Evolutionary conservation across 2,888 invertebrate genomes (phyloP), one percentile per base, ranked within the genome.

Genomic region (Cheilosia vernalis): DNA sequence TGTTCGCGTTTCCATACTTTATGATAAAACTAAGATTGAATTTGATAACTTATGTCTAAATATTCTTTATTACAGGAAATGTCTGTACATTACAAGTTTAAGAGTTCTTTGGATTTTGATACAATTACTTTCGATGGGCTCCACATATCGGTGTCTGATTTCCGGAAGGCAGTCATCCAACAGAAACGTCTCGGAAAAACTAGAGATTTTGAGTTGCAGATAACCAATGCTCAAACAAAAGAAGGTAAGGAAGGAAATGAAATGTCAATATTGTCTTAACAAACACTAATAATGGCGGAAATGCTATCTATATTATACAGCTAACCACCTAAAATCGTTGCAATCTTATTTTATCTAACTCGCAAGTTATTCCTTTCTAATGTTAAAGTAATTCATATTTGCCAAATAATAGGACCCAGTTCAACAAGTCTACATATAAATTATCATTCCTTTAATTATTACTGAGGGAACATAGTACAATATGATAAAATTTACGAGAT

Each of bases 41-140:
- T 5, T 24, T 24, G 9, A 7, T 21, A 51, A 13, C 13, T 51
- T 15, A 51, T 51, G 15, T 51, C 13, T 1, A n/a, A 3, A 30
- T 17, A 53, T 40, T 51, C 6, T 24, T 69, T 58, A 15, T 72
- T 82, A 1, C 27, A 83, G 83, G 70, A 77, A 44, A 98, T 98
- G 96, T 98, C 98, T 90, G 98, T 99, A 88, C 99, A 99, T 93
- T 99, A 99, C 93, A 99, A 99, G 93, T 99, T 99, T 92, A 99
- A 99, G 93, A 98, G 98, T 90, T 97, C 98, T 84, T 94, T 98
- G 91, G 98, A 98, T 92, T 98, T 96, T 93, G 98, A 99, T 91
- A 98, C 98, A 9, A 96, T 99, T 87, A 97, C 98, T 47, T 98
- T 99, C 92, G 98, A 99, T 94, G 99, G 99, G 80, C 94, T 99